Conservation (phyloP, 2,888 invertebrate species). For the Diaperis boleti region DNA sequence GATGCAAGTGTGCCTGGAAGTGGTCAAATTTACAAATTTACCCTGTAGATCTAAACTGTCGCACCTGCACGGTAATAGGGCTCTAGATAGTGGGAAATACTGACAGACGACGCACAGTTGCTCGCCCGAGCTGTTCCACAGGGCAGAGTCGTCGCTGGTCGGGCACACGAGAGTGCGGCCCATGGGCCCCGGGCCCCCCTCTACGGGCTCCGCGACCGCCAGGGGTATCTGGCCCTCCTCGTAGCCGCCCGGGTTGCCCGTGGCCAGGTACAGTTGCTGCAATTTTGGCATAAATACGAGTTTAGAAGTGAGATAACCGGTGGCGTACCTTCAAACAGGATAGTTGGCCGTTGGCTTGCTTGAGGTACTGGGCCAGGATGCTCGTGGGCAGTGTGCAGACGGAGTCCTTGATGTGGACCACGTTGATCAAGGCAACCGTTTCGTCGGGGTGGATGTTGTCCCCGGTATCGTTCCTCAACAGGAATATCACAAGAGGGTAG, state of each 20-base stretch:
- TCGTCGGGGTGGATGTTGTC: slow-evolving; percentile 80
- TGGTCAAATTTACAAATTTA: no score
- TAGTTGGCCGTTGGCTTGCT: slow-evolving; percentile 85
- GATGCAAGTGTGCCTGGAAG: slow-evolving; percentile 81
- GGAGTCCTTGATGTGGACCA: slow-evolving; percentile 86
- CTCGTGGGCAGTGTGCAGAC: slow-evolving; percentile 85
- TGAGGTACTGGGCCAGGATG: slow-evolving; percentile 86
- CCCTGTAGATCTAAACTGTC: no score
- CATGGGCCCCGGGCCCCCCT: slow-evolving; percentile 63
- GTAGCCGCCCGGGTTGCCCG: slow-evolving; percentile 73
- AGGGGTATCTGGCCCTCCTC: slow-evolving; percentile 68
- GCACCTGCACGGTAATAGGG: slow-evolving; percentile 80
- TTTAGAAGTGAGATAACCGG: slow-evolving; percentile 1
- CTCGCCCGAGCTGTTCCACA: slow-evolving; percentile 71
- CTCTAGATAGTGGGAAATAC: slow-evolving; percentile 80
- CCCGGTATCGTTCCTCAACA: slow-evolving; percentile 74
- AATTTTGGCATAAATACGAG: not conserved
- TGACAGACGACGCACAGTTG: slow-evolving; percentile 88
- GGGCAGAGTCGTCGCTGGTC: slow-evolving; percentile 65
- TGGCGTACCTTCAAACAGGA: slow-evolving; percentile 82
- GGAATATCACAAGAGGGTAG: slow-evolving; percentile 83
- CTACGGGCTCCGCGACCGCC: slow-evolving; percentile 70
- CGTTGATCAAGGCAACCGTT: slow-evolving; percentile 83
- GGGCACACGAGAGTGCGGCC: slow-evolving; percentile 61
- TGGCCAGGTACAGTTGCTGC: slow-evolving; percentile 83